Conservation (phyloP, 2,888 invertebrate genomes). For the Agriopis aurantiaria region DNA sequence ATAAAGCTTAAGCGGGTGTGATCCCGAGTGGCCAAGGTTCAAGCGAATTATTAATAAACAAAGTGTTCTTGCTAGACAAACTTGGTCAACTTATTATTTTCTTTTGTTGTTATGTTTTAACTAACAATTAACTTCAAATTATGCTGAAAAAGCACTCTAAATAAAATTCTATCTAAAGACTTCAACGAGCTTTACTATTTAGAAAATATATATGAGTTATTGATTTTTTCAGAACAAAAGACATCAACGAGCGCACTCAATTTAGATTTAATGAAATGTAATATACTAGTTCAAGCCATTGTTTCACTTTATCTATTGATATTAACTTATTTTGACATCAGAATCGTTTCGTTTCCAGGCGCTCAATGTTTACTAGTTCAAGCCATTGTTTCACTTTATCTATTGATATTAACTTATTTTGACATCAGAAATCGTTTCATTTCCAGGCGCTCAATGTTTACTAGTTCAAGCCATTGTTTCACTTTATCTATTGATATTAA, state of each 20-base stretch:
- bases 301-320: no score
- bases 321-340: background rate
- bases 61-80: background rate
- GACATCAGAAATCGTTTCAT: background rate
- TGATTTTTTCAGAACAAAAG: constrained; percentile 20
- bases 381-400: background rate
- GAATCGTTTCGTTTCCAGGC: no score
- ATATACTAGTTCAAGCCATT: no score
- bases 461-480: background rate
- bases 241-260: constrained; percentile 23
- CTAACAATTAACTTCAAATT: background rate
- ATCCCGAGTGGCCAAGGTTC: constrained; percentile 5
- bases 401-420: no score
- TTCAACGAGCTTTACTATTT: background rate
- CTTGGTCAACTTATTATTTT: background rate
- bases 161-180: constrained; percentile 6
- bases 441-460: background rate
- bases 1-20: constrained; percentile 1
- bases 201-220: background rate
- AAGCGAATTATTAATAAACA: background rate
- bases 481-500: no score
- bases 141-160: background rate
- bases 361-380: background rate
- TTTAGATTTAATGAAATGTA: background rate
- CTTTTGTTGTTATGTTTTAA: background rate